Conservation (phyloP, 1,140 invertebrate genomes). For the Tetragnatha versicolor region DNA sequence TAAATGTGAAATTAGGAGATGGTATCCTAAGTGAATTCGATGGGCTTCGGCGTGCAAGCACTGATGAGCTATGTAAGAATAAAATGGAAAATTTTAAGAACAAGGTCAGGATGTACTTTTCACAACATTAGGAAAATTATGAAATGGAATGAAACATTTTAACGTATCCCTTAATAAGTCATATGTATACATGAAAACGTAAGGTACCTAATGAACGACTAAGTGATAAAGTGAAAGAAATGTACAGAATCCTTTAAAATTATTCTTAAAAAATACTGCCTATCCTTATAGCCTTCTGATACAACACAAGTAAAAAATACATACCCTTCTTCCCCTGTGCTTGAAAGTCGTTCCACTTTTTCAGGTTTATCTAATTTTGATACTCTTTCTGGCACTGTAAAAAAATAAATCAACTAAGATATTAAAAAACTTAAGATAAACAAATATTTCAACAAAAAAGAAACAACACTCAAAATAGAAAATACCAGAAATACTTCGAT, state of each 20-base stretch:
- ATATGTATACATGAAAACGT: too few species aligned
- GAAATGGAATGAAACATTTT: too few species aligned
- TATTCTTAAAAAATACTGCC: too few species aligned
- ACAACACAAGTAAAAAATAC: too few species aligned
- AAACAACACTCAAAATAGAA: not conserved
- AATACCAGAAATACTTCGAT: constrained; percentile 49
- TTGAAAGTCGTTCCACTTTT: constrained; percentile 57
- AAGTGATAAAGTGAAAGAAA: too few species aligned
- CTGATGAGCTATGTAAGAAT: constrained; percentile 27
- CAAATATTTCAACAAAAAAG: not conserved
- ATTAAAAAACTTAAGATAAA: constrained; percentile 17
- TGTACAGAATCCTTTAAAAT: too few species aligned
- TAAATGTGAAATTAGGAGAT: constrained; percentile 32
- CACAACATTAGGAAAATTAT: too few species aligned
- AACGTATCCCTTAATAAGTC: too few species aligned
- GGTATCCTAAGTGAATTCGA: constrained; percentile 39
- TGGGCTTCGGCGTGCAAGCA: constrained; percentile 35
- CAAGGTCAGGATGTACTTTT: too few species aligned
- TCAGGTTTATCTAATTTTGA: constrained; percentile 60
- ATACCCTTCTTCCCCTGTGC: constrained; percentile 64
- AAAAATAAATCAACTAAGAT: constrained; percentile 3
- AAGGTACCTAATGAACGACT: too few species aligned
- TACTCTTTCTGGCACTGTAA: constrained; percentile 77
- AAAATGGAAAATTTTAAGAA: not conserved
- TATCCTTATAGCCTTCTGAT: too few species aligned